These are phyloP conservation scores for Melinaea marsaeus DNA, from an alignment of 2,888 invertebrate species.

Conservation along the genomic window DNA sequence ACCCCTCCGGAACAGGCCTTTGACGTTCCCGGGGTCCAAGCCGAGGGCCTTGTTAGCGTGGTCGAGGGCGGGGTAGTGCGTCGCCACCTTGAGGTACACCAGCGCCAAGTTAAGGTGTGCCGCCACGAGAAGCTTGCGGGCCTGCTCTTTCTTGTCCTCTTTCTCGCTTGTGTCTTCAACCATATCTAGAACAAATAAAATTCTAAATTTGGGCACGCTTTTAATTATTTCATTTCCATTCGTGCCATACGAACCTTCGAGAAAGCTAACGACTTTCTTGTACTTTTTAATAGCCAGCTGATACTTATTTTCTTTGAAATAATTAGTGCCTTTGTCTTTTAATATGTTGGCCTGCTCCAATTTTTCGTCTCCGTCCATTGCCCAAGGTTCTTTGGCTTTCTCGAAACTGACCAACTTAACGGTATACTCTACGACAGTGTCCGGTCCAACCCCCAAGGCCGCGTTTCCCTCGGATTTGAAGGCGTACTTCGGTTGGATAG, in stretches of 20 bases:
- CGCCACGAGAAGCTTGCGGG: constrained; percentile 79
- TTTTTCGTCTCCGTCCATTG: constrained; percentile 87
- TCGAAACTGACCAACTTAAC: constrained; percentile 91
- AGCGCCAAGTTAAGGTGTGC: constrained; percentile 89
- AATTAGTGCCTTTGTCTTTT: constrained; percentile 94
- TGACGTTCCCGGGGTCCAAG: constrained; percentile 86
- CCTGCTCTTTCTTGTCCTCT: constrained; percentile 46
- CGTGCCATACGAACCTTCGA: constrained; percentile 59
- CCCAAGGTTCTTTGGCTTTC: constrained; percentile 88
- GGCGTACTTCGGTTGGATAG: constrained; percentile 87
- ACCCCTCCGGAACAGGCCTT: constrained; percentile 93
- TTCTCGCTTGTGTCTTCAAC: constrained; percentile 44
- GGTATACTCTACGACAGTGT: constrained; percentile 87
- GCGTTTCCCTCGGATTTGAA: constrained; percentile 85
- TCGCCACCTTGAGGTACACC: constrained; percentile 86
- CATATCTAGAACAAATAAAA: constrained; percentile 42
- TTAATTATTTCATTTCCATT: neutral
- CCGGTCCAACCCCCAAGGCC: constrained; percentile 85
- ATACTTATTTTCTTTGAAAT: constrained; percentile 89
- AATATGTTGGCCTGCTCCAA: constrained; percentile 87
- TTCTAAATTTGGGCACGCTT: neutral
- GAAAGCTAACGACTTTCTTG: constrained; percentile 82
- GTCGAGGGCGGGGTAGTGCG: constrained; percentile 82
- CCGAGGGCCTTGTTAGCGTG: constrained; percentile 87
- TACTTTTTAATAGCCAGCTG: constrained; percentile 91